Percentiles rank a stretch among this genome's conserved stretches.
These are phyloP conservation scores for Brachyptera risi DNA, from an alignment of 2,888 invertebrate genomes.

Conservation along the genomic window DNA sequence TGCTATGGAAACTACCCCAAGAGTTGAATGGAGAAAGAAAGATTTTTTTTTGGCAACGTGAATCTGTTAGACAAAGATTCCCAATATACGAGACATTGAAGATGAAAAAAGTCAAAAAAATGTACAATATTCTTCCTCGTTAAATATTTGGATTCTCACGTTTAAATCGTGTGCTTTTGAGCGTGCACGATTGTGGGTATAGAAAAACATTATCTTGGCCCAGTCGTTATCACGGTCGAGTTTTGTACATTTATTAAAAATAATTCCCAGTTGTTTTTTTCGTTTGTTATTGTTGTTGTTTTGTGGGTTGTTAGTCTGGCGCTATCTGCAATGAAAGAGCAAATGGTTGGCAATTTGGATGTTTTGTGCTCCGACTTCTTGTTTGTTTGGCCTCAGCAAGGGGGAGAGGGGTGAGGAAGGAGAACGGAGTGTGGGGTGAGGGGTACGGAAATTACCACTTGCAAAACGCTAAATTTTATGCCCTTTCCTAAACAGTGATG, in stretches of 20 bases:
- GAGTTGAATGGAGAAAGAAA: constrained; percentile 14
- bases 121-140: constrained; percentile 23
- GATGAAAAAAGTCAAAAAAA: constrained; percentile 27
- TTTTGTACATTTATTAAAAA: constrained; percentile 20
- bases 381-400: constrained; percentile 22
- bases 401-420: not conserved
- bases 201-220: no score
- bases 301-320: constrained; percentile 1
- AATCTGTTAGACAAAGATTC: not conserved
- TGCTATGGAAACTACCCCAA: constrained; percentile 28
- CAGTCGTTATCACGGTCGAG: not conserved
- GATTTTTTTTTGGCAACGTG: not conserved
- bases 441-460: constrained; percentile 31
- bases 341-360: constrained; percentile 32
- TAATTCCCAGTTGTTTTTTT: constrained; percentile 3
- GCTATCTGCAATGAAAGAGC: constrained; percentile 9
- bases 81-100: constrained; percentile 9
- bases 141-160: constrained; percentile 16
- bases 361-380: constrained; percentile 29
- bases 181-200: not conserved
- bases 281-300: constrained; percentile 27
- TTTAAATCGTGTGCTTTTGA: constrained; percentile 23
- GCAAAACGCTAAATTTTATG: constrained; percentile 31
- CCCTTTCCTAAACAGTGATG: constrained; percentile 29
- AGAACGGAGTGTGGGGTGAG: constrained; percentile 4